Evolutionary conservation across 2,888 invertebrate species (phyloP).

Genomic region (Nomada lathburiana): DNA sequence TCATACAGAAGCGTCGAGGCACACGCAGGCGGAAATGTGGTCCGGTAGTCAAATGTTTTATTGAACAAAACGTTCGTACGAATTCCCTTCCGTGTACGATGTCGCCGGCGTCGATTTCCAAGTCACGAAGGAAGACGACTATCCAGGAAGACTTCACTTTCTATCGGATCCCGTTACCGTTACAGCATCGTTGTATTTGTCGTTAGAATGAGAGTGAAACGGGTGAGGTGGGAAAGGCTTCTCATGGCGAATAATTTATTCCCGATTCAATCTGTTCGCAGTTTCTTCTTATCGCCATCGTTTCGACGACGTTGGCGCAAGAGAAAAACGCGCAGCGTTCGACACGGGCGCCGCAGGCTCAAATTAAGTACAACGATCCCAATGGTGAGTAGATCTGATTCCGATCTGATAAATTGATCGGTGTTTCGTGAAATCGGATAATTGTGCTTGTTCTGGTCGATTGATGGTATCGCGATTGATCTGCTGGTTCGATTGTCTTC

Average conservation of each 20-base stretch:
- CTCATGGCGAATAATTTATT: constrained; percentile 27
- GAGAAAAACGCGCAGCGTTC: constrained; percentile 61
- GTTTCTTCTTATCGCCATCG: constrained; percentile 72
- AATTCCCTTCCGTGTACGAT: constrained; percentile 38
- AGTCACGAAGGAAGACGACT: constrained; percentile 29
- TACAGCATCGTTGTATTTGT: constrained; percentile 41
- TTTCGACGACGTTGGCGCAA: constrained; percentile 69
- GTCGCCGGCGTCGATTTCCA: constrained; percentile 20
- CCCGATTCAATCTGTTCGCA: constrained; percentile 55
- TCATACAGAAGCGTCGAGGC: constrained; percentile 16
- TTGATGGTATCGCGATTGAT: background rate
- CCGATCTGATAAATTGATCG: background rate
- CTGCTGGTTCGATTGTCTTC: background rate
- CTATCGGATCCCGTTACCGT: constrained; percentile 54
- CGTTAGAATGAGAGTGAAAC: background rate
- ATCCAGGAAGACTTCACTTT: constrained; percentile 44
- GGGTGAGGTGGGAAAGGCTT: background rate
- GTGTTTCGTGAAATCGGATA: background rate
- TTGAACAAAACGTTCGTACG: constrained; percentile 29
- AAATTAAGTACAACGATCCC: constrained; percentile 77
- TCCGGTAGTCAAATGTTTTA: constrained; percentile 27
- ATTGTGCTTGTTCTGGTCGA: background rate
- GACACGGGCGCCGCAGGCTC: constrained; percentile 74
- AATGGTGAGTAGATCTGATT: constrained; percentile 73
- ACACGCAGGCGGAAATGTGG: constrained; percentile 30